Evolutionary conservation across 1,140 invertebrate genomes (phyloP).

Genomic region (Subanguina moxae): DNA sequence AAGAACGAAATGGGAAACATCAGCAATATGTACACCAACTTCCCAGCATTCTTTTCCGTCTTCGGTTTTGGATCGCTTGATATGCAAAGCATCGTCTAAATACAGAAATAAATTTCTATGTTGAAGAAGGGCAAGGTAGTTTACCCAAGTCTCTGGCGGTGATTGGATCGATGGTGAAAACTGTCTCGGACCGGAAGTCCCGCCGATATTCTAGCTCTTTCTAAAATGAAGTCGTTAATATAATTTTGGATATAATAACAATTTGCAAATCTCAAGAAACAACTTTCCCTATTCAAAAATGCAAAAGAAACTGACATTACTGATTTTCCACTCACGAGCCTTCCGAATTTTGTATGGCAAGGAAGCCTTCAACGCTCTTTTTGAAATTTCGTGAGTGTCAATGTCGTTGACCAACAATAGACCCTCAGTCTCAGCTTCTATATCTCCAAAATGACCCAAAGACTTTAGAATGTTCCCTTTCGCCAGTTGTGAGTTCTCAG

Average conservation of each 20-base stretch:
- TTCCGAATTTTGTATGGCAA: background rate
- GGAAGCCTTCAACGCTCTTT: slow-evolving; percentile 62
- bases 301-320: slow-evolving; percentile 43
- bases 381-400: slow-evolving; percentile 68
- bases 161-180: slow-evolving; percentile 89
- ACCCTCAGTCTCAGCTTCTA: slow-evolving; percentile 73
- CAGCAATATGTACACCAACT: slow-evolving; percentile 84
- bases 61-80: slow-evolving; percentile 69
- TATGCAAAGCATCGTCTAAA: slow-evolving; percentile 80
- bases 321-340: slow-evolving; percentile 64
- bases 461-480: slow-evolving; percentile 66
- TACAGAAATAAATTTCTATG: too few species aligned
- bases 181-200: slow-evolving; percentile 74
- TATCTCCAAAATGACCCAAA: slow-evolving; percentile 71
- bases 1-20: slow-evolving; percentile 86
- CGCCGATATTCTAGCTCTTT: slow-evolving; percentile 60
- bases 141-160: slow-evolving; percentile 74
- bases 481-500: background rate
- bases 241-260: too few species aligned
- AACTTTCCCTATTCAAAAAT: slow-evolving; percentile 52
- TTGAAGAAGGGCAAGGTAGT: too few species aligned
- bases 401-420: slow-evolving; percentile 75
- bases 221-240: background rate
- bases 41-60: slow-evolving; percentile 74
- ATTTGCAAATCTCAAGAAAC: too few species aligned